phyloP scores from a whole-genome alignment of 2,888 invertebrate species.

The Lithosia quadra region DNA sequence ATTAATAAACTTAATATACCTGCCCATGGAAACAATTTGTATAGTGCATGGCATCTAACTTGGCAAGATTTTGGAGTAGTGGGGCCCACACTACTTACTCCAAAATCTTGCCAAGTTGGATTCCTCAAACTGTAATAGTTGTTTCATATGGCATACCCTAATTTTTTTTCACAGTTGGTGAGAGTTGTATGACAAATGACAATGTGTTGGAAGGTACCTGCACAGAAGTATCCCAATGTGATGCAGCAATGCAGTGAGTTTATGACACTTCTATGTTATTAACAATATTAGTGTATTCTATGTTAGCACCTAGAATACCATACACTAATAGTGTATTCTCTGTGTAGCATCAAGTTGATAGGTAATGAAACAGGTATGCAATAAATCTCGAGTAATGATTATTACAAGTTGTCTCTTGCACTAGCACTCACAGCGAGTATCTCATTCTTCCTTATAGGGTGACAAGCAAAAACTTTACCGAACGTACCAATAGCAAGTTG shows the following conservation, averaged over 20 bases:
- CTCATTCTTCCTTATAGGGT: too few relatives aligned
- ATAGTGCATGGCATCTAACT: too few relatives aligned
- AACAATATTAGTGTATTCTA: not conserved
- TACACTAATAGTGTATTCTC: not conserved
- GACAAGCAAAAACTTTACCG: too few relatives aligned
- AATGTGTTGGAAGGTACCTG: constrained; percentile 64
- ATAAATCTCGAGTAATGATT: not conserved
- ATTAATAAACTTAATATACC: too few relatives aligned
- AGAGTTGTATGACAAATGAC: constrained; percentile 64
- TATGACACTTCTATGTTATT: not conserved
- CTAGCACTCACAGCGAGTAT: too few relatives aligned
- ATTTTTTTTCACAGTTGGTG: constrained; percentile 65
- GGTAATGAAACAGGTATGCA: not conserved
- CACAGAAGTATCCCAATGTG: constrained; percentile 64
- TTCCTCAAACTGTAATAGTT: too few relatives aligned
- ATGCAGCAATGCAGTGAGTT: constrained; percentile 70
- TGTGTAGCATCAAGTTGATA: not conserved
- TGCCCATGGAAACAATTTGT: too few relatives aligned
- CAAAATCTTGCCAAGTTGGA: too few relatives aligned
- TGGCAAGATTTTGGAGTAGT: too few relatives aligned
- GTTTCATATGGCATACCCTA: not conserved
- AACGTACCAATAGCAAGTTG: too few relatives aligned
- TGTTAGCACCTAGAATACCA: too few relatives aligned
- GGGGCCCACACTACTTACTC: too few relatives aligned
- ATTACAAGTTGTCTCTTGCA: not conserved